Evolutionary conservation across 1,140 invertebrate genomes (phyloP), one percentile per base, ranked within the genome.

Genomic region (Aphaenogaster rudis): DNA sequence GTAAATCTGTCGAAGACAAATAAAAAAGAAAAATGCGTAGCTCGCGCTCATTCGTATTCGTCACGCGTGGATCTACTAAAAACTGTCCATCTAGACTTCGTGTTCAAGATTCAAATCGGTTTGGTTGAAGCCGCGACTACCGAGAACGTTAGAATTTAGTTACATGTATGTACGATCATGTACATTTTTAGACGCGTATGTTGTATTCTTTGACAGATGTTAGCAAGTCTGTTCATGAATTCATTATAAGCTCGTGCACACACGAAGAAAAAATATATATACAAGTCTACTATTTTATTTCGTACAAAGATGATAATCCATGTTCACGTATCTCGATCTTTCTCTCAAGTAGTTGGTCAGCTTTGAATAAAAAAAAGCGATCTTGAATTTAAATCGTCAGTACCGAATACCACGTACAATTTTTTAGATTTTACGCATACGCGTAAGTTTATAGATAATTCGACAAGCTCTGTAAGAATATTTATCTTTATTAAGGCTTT

Each of bases 111-210:
- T 63, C 54, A 77, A 85, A 91, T 92, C 87, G 89, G 86, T 74
- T 36, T 79, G 66, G 36, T 59, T 71, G 86, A 86, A 90, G 67
- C 59, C 71, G 11, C 78, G 67, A 17, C 21, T 74, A 71, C 36
- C 64, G 50, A 59, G 64, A 88, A 86, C 85, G 90, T 92, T 92
- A 88, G 91, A 90, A 92, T 91, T 92, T 90, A 67, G 90, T 88
- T 86, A 69, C 80, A 76, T 52, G 50, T 42, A 50, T 63, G 61
- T 42, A 50, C 67, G 61, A 84, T 50, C 80, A 48, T 33, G 78
- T 48, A 42, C 42, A 57, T 39, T 67, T 45, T 66, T 21, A 9
- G 17, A 9, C 15, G 57, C 7, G n/a, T 48, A 61, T n/a, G 7
- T 42, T 69, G 39, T 36, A 67, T 21, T 52, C 6, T 7, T 48